A percentile compares a stretch with the other conserved stretches of the same genome.
Evolutionary conservation across 2,113 vertebrate species (phyloP).

Genomic region (Strigops habroptila): DNA sequence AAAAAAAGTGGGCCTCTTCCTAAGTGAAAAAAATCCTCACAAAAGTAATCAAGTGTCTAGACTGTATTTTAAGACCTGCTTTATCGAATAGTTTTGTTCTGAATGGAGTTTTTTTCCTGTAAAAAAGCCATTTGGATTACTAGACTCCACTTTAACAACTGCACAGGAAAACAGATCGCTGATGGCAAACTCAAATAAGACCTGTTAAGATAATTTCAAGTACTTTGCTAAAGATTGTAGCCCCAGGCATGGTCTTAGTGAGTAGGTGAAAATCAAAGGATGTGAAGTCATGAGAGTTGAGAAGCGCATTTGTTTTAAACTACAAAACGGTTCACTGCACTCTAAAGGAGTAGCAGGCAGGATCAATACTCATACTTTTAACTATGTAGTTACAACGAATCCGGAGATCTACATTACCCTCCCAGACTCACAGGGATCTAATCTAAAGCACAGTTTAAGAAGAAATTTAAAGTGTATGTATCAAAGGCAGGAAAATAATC

Average conservation of each 20-base stretch:
- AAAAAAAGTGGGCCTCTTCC: not conserved
- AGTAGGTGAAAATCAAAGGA: not conserved
- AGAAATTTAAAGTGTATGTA: not conserved
- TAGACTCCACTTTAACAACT: not conserved
- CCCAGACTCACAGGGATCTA: not conserved
- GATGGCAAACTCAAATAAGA: not conserved
- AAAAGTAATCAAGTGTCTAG: not conserved
- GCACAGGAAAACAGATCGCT: not conserved
- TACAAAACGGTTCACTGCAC: not conserved
- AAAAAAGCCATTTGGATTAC: not conserved
- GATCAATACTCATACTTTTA: not conserved
- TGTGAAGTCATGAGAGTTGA: not conserved
- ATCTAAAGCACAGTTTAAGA: not conserved
- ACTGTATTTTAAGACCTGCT: not conserved
- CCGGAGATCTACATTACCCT: not conserved
- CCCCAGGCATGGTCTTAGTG: not conserved
- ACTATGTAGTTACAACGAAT: not conserved
- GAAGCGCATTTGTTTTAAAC: not conserved
- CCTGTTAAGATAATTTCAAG: not conserved
- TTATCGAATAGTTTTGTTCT: not conserved
- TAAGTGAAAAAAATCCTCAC: not conserved
- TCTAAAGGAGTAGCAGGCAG: not conserved
- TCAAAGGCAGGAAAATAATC: not conserved
- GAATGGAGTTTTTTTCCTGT: rapidly evolving
- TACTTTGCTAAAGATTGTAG: not conserved